Base-by-base conservation (phyloP, 2,113 vertebrate genomes). In the Phasianus colchicus region DNA sequence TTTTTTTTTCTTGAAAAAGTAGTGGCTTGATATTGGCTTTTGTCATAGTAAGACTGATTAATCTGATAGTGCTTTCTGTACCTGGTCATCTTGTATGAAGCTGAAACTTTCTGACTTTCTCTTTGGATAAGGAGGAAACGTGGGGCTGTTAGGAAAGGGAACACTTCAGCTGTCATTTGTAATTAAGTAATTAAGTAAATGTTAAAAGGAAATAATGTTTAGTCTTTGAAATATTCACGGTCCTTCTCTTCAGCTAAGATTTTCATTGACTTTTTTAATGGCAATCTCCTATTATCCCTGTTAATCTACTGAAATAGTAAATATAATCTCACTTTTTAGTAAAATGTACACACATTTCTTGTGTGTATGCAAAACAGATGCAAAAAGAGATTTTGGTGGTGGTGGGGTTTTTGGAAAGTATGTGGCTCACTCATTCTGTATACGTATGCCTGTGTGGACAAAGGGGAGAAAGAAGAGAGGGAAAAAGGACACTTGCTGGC, bases 301-400 rank as follows among this genome's bases (percentile, higher is more conserved):
- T 70, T 61, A 78, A 82, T 63, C 66, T 93, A 29, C 58, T 79
- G 67, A 76, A 71, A 88, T 24, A 80, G 71, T 91, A 91, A 88
- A 13, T 63, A 48, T 65, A 80, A 81, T 79, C 48, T 95, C 75
- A 48, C 36, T 80, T 93, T 85, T 70, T 77, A 86, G 42, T 83
- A 79, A 79, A 36, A 27, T 55, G 47, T 43, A 34, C 42, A 47
- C 25, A 47, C 11, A 24, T 54, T 81, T 38, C 30, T 89, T 74
- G 47, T 10, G 9, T 27, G 7, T 30, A 13, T 25, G 34, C 34
- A 72, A 55, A 92, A 52, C 36, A 90, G 67, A 83, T 1, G 5
- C 34, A 36, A 25, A 21, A 21, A 30, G 24, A n/a, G 24, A 61
- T 84, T 48, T 48, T 22, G 47, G 10, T 48, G 47, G 2, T 22